Conservation (phyloP, 2,797 vertebrate species). For the Taeniopygia guttata region DNA sequence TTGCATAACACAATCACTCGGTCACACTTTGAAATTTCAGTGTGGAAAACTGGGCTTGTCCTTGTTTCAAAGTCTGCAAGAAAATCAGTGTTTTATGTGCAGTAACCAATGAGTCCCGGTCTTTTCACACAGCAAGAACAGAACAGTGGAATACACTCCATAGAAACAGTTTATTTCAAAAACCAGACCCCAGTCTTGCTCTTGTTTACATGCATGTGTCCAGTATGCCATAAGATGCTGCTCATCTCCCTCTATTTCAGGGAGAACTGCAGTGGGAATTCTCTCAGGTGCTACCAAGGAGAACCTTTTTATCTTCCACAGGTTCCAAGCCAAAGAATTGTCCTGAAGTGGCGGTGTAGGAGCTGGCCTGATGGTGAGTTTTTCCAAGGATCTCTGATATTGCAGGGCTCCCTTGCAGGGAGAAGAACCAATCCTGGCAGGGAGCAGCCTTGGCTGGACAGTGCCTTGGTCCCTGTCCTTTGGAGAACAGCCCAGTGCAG, state of each 20-base stretch:
- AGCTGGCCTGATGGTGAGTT: constrained; percentile 72
- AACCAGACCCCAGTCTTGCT: accelerated
- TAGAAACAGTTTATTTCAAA: not conserved
- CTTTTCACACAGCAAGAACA: not conserved
- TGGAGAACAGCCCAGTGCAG: not conserved
- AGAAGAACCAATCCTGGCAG: not conserved
- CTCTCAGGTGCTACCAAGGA: not conserved
- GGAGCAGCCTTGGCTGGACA: not conserved
- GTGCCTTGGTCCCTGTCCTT: accelerated
- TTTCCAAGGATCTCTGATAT: accelerated
- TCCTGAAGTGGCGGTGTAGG: constrained; percentile 70
- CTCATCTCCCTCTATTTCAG: not conserved
- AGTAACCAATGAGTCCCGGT: not conserved
- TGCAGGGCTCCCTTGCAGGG: not conserved
- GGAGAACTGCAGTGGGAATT: not conserved
- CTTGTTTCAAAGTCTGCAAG: not conserved
- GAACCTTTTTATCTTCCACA: not conserved
- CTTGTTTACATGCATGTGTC: not conserved
- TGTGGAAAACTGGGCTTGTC: not conserved
- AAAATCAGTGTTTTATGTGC: not conserved
- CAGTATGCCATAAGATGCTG: accelerated
- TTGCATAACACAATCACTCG: not conserved
- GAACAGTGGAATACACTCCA: not conserved
- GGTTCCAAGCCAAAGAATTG: constrained; percentile 67
- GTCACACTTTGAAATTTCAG: not conserved